phyloP scores from a whole-genome alignment of 2,797 vertebrate genomes.

The Denticeps clupeoides region DNA sequence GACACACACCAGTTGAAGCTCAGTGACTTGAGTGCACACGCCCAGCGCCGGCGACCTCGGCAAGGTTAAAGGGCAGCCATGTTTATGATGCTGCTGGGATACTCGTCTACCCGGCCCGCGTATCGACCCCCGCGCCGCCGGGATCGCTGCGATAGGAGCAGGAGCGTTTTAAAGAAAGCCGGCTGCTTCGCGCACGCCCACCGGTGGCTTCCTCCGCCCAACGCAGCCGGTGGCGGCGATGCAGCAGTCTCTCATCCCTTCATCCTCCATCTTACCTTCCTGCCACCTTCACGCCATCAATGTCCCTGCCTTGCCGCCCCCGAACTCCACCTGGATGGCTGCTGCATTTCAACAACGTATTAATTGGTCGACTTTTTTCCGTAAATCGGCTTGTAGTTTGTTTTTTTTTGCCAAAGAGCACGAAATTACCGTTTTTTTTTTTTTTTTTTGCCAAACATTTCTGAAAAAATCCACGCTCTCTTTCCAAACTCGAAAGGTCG shows the following conservation, averaged over 20 bases:
- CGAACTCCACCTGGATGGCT: neutral
- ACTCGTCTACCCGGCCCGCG: too few species aligned
- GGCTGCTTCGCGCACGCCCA: too few species aligned
- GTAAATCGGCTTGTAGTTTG: constrained; percentile 1
- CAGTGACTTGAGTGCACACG: constrained; percentile 24
- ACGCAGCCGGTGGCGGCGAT: too few species aligned
- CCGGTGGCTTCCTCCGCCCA: too few species aligned
- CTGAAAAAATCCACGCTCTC: constrained; percentile 37
- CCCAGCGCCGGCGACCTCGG: constrained; percentile 6
- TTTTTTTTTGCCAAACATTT: constrained; percentile 22
- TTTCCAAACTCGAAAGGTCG: constrained; percentile 20
- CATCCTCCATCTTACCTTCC: neutral
- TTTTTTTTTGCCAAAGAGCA: constrained; percentile 13
- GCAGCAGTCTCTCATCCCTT: too few species aligned
- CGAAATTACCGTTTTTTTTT: constrained; percentile 33
- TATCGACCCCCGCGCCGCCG: too few species aligned
- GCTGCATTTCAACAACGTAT: neutral
- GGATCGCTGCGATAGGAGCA: too few species aligned
- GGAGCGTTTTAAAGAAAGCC: too few species aligned
- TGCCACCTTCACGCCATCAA: neutral
- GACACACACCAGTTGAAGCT: constrained; percentile 15
- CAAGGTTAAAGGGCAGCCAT: too few species aligned
- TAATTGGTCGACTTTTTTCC: constrained; percentile 1
- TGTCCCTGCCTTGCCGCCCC: neutral
- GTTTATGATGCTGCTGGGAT: too few species aligned